Evolutionary conservation across 2,113 vertebrate genomes (phyloP), one percentile per base, ranked within the genome.

Genomic region (Erpornis zantholeuca): DNA sequence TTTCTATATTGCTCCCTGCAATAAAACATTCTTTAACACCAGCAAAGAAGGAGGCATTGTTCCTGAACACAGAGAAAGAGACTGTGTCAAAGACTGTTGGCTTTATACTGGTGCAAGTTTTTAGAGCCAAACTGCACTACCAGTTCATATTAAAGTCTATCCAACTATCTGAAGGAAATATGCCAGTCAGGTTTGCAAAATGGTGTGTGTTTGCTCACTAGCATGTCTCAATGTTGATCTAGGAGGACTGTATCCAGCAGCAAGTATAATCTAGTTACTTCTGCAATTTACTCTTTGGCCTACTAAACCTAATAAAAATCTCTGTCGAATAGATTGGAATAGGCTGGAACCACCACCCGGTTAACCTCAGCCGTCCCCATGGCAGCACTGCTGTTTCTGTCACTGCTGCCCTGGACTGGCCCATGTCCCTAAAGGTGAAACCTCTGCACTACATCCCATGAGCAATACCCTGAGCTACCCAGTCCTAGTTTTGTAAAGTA

Each of bases 201-300:
- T 53, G 42, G 25, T 7, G 6, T 42, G 50, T 86, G 78, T 91
- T 93, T 90, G 70, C 70, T 84, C 3, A 2, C 65, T 71, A 63
- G 61, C 66, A 33, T 36, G 70, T 85, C 70, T 72, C 65, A 94
- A 57, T 85, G 54, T 92, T 93, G 79, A 90, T 65, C 54, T 76
- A 82, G 54, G 82, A 80, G 44, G 59, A 44, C 40, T 11, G 28
- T 38, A 60, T 40, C 36, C 70, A 76, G 65, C 31, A 77, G 61
- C 36, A 84, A 81, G 52, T 59, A 25, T n/a, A 72, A 91, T 83
- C n/a, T 31, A 80, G 80, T 66, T 83, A 59, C 42, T 96, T 86
- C 18, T 86, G 73, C 72, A 90, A 69, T 84, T 84, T 95, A 89
- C 73, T 91, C 81, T 93, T 94, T 90, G 85, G 71, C 59, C 63